Percentiles rank a stretch among this genome's conserved stretches.
Conservation (phyloP, 2,113 vertebrate genomes). For the Craseonycteris thonglongyai region DNA sequence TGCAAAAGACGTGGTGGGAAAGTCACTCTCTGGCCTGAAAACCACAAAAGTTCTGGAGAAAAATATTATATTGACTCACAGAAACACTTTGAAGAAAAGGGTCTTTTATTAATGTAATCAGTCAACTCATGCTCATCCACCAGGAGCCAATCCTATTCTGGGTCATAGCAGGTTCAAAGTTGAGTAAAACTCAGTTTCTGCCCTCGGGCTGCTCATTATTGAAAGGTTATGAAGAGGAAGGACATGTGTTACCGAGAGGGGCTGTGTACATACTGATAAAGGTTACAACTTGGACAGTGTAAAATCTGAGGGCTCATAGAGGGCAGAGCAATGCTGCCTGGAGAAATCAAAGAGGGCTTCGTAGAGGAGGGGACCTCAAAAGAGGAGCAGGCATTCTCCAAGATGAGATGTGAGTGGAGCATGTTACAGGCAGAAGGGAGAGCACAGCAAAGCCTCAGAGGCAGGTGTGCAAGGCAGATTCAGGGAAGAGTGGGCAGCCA, state of each 20-base stretch:
- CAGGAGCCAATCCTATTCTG: fast-evolving
- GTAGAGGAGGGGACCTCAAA: background rate
- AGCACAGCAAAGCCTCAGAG: background rate
- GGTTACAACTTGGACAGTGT: background rate
- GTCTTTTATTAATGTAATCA: background rate
- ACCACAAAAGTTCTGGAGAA: background rate
- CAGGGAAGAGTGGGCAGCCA: background rate
- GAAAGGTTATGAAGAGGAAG: background rate
- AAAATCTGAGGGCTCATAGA: background rate
- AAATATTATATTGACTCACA: background rate
- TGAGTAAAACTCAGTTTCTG: background rate
- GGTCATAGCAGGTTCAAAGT: background rate
- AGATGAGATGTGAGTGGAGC: background rate
- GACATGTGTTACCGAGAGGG: fast-evolving
- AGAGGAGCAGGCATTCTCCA: background rate
- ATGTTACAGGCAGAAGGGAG: background rate
- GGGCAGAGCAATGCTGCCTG: background rate
- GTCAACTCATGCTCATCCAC: background rate
- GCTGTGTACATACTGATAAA: background rate
- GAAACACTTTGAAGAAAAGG: background rate
- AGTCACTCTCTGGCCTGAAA: background rate
- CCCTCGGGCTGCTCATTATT: background rate
- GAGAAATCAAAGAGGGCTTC: background rate
- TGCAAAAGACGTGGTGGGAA: background rate
- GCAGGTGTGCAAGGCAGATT: background rate